Base-by-base conservation (phyloP, 2,888 invertebrate genomes). In the Dorcus parallelipipedus region DNA sequence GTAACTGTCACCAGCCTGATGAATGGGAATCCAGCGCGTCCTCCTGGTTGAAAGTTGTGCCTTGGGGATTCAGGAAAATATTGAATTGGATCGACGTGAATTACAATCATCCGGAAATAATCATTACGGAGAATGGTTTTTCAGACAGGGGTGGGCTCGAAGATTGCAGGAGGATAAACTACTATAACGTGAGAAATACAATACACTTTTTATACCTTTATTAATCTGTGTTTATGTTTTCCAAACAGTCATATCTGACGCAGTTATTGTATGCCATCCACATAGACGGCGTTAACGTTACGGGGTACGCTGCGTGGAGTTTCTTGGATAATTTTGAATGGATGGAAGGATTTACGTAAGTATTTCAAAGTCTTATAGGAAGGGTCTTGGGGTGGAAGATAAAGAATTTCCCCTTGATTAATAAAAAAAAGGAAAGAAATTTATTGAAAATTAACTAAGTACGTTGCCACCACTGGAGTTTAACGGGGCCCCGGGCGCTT, bases 251-350 rank as follows among this genome's bases (percentile, higher is more conserved):
- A 0, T 81, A 83, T 60, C 67, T 83, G 10, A 69, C 75, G 5
- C 68, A 79, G 0, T 40, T 83, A 6, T 75, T 79, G 45, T 66
- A 74, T 0, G 83, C 83, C 1, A 69, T 86, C 0, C 66, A 71
- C 0, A 78, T 80, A 41, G 86, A 86, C 69, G 80, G 81, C 0
- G 84, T 83, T 58, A 76, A 76, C 42, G 79, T 87, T 0, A 69
- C 79, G 2, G 90, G 86, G 0, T 92, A 90, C 69, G 83, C 87
- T 0, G 84, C 86, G 53, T 91, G 90, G 90, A 87, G 87, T 60
- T 76, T 92, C 8, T 80, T 91, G 73, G 91, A 92, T 69, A 89
- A 89, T 71, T 90, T 86, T 71, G 90, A 92, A 74, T 91, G 91
- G 90, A 81, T 80, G 62, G 79, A 81, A 38, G 91, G 91, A 33